Base-by-base conservation (phyloP, 2,888 invertebrate species). In the Cheilosia soror region DNA sequence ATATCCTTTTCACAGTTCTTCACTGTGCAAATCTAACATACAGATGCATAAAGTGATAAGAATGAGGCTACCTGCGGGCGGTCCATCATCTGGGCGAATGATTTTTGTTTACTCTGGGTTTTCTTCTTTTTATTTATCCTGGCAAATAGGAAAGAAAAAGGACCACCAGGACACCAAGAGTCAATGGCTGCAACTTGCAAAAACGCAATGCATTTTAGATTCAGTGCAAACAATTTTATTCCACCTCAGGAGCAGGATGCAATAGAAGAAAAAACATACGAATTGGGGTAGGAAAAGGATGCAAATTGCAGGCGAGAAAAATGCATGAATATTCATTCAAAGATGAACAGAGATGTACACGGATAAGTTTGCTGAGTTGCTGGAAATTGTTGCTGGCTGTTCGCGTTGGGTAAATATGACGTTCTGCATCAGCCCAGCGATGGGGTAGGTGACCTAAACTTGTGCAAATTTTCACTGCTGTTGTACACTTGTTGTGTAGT, bases 21-120 rank as follows among this genome's bases (percentile, higher is more conserved):
- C 40, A 3, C 55, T 83, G 66, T 83, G 71, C 85, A 85, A 85
- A 85, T 85, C 76, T 68, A 72, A 85, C 72, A 68, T 81, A 85
- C 81, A 85, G 85, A 85, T 85, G 85, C 80, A 85, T 81, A 85
- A 81, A 85, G 62, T 85, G 85, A 85, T 85, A 85, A 85, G 79
- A 85, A 76, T 31, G 44, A 76, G 81, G 72, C 81, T 81, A 80
- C 72, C 85, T 81, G 60, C 76, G 31, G 76, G 85, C 66, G 76
- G 80, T 75, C 76, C 73, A 44, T 51, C 72, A 65, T 69, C 57
- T 62, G 33, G 55, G 68, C 75, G 47, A 84, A 79, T 76, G 80
- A 84, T 55, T 85, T 81, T 72, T 81, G 85, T 85, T 80, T 71
- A 65, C 65, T n/a, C 63, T 4, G 53, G 20, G 5, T 71, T 20